A percentile compares a stretch with the other conserved stretches of the same genome.
Conservation (phyloP, 2,113 vertebrate species). For the Thamnophis sirtalis region DNA sequence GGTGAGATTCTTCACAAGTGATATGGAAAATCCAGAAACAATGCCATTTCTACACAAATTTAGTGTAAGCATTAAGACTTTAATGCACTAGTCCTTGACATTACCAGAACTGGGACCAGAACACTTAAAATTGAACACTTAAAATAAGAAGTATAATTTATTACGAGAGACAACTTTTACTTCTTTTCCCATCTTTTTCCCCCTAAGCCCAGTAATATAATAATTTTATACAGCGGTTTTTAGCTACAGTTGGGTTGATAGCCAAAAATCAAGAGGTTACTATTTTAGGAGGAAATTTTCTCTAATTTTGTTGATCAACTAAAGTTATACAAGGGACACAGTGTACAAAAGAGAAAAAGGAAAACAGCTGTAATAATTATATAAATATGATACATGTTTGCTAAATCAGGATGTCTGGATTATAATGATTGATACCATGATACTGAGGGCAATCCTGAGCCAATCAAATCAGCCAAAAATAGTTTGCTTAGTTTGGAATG, state of each 20-base stretch:
- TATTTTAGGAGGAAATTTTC: neutral
- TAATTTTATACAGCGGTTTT: neutral
- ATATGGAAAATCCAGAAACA: neutral
- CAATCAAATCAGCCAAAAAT: neutral
- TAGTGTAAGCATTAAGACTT: neutral
- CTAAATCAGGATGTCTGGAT: neutral
- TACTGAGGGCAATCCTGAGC: neutral
- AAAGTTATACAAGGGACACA: neutral
- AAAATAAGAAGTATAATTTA: neutral
- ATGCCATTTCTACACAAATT: neutral
- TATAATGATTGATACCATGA: neutral
- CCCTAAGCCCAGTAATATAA: neutral
- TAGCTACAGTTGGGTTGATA: neutral
- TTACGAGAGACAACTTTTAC: neutral
- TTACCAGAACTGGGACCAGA: neutral
- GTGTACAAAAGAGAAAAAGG: neutral
- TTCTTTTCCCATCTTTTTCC: neutral
- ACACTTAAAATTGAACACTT: neutral
- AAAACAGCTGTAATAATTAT: neutral
- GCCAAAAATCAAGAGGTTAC: neutral
- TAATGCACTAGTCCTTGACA: neutral
- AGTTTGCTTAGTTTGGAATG: neutral
- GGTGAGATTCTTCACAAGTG: neutral
- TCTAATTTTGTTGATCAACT: neutral
- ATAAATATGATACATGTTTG: neutral